phyloP scores from a whole-genome alignment of 2,113 vertebrate genomes.

The Argyrosomus japonicus region DNA sequence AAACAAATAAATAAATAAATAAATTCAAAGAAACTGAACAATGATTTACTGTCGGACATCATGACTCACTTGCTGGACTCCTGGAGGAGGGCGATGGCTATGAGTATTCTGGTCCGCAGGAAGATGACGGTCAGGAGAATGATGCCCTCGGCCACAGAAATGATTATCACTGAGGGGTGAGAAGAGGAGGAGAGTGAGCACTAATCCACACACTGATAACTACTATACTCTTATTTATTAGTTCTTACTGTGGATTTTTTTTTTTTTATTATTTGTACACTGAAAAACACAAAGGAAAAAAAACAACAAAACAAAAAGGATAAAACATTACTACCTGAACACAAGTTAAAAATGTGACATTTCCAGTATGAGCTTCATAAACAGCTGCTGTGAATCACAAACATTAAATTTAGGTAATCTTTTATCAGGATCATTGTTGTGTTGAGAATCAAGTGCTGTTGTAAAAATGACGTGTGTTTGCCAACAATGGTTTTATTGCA shows the following conservation, averaged over 20 bases:
- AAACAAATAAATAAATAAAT: too few relatives aligned
- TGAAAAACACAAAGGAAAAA: not conserved
- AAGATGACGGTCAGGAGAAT: slow-evolving; percentile 88
- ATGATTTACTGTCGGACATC: not conserved
- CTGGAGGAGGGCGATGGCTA: slow-evolving; percentile 89
- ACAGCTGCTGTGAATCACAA: not conserved
- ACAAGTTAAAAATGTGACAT: not conserved
- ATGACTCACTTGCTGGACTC: slow-evolving; percentile 90
- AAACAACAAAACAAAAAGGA: not conserved
- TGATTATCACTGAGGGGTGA: slow-evolving; percentile 83
- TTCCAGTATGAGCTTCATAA: not conserved
- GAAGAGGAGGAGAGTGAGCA: not conserved
- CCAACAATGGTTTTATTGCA: slow-evolving; percentile 1
- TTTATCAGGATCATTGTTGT: slow-evolving; percentile 11
- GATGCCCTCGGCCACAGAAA: slow-evolving; percentile 85
- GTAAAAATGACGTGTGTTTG: not conserved
- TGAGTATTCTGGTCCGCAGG: slow-evolving; percentile 88
- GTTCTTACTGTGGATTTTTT: not conserved
- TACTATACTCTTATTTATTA: not conserved
- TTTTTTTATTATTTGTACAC: not conserved
- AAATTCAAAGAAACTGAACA: not conserved
- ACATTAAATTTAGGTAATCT: not conserved
- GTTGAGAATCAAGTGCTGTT: not conserved
- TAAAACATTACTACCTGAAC: not conserved
- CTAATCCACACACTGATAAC: not conserved